Conservation (phyloP, 1,140 invertebrate species). For the Halyomorpha halys region DNA sequence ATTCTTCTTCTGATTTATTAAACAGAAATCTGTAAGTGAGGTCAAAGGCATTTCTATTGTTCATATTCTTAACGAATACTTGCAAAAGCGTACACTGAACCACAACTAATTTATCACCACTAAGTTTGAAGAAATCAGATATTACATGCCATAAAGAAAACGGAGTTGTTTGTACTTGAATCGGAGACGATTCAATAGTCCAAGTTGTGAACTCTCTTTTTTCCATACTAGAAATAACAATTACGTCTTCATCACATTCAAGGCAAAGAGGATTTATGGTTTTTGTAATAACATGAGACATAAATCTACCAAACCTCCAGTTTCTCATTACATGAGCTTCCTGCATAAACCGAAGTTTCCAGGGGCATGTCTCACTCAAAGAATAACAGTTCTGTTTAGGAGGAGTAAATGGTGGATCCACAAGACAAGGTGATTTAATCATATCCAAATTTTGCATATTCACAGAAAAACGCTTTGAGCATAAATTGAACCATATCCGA, state of each 20-base stretch:
- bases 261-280: background rate
- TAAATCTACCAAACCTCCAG: slow-evolving; percentile 19
- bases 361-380: slow-evolving; percentile 24
- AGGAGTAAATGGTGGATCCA: slow-evolving; percentile 1
- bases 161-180: slow-evolving; percentile 13
- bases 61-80: slow-evolving; percentile 19
- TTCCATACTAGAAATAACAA: slow-evolving; percentile 11
- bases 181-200: background rate
- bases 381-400: background rate
- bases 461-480: slow-evolving; percentile 15
- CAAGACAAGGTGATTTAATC: slow-evolving; percentile 4
- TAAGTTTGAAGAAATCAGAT: slow-evolving; percentile 25
- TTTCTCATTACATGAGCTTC: slow-evolving; percentile 25
- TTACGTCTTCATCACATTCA: slow-evolving; percentile 19
- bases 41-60: slow-evolving; percentile 14
- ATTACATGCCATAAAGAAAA: slow-evolving; percentile 24
- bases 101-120: slow-evolving; percentile 20
- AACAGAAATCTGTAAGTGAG: slow-evolving; percentile 16
- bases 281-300: slow-evolving; percentile 2
- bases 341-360: slow-evolving; percentile 25
- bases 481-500: slow-evolving; percentile 26
- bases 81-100: slow-evolving; percentile 28
- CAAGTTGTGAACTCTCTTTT: slow-evolving; percentile 19
- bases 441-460: slow-evolving; percentile 20
- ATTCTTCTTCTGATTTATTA: slow-evolving; percentile 20